These are phyloP conservation scores for Lagocephalus sceleratus DNA, from an alignment of 2,797 vertebrate species.

Conservation along the genomic window DNA sequence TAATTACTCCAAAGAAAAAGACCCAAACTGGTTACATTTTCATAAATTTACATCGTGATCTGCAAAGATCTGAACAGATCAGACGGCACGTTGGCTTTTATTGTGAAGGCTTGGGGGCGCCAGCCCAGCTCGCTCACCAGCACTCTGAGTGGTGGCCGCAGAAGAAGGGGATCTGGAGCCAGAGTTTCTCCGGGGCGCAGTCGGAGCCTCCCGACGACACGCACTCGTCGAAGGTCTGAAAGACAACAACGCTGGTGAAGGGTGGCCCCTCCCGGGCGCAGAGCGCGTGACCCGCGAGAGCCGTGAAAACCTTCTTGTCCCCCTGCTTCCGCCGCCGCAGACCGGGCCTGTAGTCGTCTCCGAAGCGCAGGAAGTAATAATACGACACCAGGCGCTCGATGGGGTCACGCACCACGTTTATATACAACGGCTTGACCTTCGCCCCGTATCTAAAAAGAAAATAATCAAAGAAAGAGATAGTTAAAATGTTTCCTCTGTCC, in stretches of 20 bases:
- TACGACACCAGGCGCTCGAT: conserved; percentile 96
- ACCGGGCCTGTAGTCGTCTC: conserved; percentile 94
- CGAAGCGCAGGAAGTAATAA: conserved; percentile 96
- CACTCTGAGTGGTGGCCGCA: conserved; percentile 96
- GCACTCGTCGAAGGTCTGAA: conserved; percentile 96
- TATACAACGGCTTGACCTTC: conserved; percentile 90
- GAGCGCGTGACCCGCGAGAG: too few relatives aligned
- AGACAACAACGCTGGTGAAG: too few relatives aligned
- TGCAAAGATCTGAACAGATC: too few relatives aligned
- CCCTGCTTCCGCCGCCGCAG: conserved; percentile 92
- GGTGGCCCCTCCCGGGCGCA: too few relatives aligned
- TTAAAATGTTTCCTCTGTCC: not conserved
- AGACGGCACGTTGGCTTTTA: too few relatives aligned
- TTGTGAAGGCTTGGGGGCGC: too few relatives aligned
- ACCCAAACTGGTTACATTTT: too few relatives aligned
- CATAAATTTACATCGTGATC: too few relatives aligned
- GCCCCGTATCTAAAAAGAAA: conserved; percentile 80
- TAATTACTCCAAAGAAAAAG: too few relatives aligned
- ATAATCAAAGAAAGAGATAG: not conserved
- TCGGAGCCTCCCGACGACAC: conserved; percentile 92
- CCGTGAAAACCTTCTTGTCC: conserved; percentile 89
- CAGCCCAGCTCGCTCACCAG: conserved; percentile 85
- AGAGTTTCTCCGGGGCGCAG: conserved; percentile 95
- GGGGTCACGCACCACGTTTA: conserved; percentile 95
- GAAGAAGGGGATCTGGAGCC: conserved; percentile 98